Evolutionary conservation across 1,140 invertebrate species (phyloP), one percentile per base, ranked within the genome.

Genomic region (Lucilia cuprina): DNA sequence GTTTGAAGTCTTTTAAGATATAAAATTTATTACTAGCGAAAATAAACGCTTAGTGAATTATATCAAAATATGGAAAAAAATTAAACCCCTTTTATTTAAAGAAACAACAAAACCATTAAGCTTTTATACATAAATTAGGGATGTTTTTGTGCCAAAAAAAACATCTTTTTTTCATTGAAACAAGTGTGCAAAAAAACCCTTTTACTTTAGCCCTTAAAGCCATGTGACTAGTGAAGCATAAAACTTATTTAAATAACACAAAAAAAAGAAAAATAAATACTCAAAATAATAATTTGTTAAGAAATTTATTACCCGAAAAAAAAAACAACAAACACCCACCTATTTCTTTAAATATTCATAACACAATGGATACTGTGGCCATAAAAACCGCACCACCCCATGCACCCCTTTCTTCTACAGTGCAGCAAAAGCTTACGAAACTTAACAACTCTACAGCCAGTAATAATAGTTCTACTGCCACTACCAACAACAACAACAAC

Each of bases 371-470:
- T 86, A 90, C 89, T 21, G 87, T 90, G 83, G 89, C 89, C 85
- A 90, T 90, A 74, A 90, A 89, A 84, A 90, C 89, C 8, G 86
- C 89, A 75, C 86, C 88, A 85, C 89, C 89, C 80, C 89, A 90
- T 86, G 88, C 89, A 85, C 89, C 89, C 78, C 83, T 90, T 21
- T 86, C 88, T 70, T 84, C 85, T 13, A 80, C 83, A 2, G 85
- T 86, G 19, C 85, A 88, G 12, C 85, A 82, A 60, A 82, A 83
- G 50, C 82, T 77, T 3, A 55, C 50, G 1, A 85, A 85, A 80
- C 50, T 41, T 82, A 82, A 80, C 41, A 17, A 60, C 14, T 5
- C 13, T n/a, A 60, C 55, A 17, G 14, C 19, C 12, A 5, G 30
- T 21, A 78, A 19, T 49, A 35, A 19, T 49, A 35, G 13, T 49